Evolutionary conservation across 2,888 invertebrate species (phyloP), one percentile per base, ranked within the genome.

Genomic region (Caenorhabditis panamensis): DNA sequence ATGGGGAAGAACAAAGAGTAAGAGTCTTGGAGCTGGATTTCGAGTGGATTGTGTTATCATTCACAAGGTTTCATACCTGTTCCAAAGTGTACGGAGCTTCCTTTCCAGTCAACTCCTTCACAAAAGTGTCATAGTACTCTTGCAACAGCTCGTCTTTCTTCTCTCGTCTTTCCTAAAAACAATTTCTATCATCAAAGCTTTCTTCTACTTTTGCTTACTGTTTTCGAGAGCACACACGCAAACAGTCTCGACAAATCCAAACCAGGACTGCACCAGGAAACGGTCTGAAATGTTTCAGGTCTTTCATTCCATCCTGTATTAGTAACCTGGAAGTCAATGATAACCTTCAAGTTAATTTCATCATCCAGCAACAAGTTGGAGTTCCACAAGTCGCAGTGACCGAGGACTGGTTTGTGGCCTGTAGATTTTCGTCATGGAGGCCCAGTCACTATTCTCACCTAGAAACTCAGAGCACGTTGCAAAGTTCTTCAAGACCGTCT

Each of bases 301-400:
- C n/a, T n/a, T n/a, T 4, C 5, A 9, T 6, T 31, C 13, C 22
- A 22, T 4, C 16, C 18, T 11, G 24, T 5, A 16, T 5, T n/a
- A 16, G 13, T n/a, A n/a, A 66, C 79, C 66, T 80, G 79, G 20
- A 36, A 80, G 54, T 80, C 79, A 49, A 80, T 80, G 31, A 80
- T 64, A 0, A 75, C 79, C 20, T 68, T 67, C n/a, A 80, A 26
- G 22, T 31, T 58, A 13, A 69, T 69, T 1, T 75, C 59, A 20
- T 47, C 20, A 1, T 41, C 53, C 41, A 47, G 69, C 18, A 80
- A 44, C 36, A 80, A 63, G 54, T 80, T 80, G n/a, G 61, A 41
- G 24, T 53, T 63, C 79, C 79, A 75, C 11, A 75, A 36, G 31
- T 80, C 79, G 6, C 51, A 67, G 26, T 80, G 79, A 13, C 59